Evolutionary conservation across 2,797 vertebrate species (phyloP).

Genomic region (Smutsia gigantea): DNA sequence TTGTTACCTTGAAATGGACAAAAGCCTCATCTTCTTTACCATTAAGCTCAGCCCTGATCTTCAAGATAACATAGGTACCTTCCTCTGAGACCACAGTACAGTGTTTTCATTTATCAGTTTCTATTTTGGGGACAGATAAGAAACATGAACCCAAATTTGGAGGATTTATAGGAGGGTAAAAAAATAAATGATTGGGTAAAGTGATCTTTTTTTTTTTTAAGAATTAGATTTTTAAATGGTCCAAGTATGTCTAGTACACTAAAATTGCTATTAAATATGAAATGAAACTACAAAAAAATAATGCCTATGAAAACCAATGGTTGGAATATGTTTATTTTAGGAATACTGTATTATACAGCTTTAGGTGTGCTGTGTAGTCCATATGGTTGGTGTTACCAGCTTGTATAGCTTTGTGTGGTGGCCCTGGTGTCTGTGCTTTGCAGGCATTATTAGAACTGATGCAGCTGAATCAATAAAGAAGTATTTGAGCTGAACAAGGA

Average conservation of each 20-base stretch:
- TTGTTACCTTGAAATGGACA: slow-evolving; percentile 2
- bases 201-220: neutral
- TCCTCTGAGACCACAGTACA: neutral
- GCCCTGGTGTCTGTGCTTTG: neutral
- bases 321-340: neutral
- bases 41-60: neutral
- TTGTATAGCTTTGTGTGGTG: neutral
- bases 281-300: slow-evolving; percentile 25
- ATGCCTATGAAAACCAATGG: neutral
- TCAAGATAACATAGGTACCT: neutral
- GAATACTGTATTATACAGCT: neutral
- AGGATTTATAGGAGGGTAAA: neutral
- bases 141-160: neutral
- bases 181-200: neutral
- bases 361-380: neutral
- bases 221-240: neutral
- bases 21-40: slow-evolving; percentile 6
- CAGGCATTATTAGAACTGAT: neutral
- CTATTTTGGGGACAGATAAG: neutral
- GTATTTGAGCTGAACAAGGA: neutral
- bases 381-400: neutral
- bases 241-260: neutral
- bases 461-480: neutral
- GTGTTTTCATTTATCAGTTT: neutral
- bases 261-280: slow-evolving; percentile 29